phyloP scores from a whole-genome alignment of 2,113 vertebrate species.

The Megaceryle torquata region DNA sequence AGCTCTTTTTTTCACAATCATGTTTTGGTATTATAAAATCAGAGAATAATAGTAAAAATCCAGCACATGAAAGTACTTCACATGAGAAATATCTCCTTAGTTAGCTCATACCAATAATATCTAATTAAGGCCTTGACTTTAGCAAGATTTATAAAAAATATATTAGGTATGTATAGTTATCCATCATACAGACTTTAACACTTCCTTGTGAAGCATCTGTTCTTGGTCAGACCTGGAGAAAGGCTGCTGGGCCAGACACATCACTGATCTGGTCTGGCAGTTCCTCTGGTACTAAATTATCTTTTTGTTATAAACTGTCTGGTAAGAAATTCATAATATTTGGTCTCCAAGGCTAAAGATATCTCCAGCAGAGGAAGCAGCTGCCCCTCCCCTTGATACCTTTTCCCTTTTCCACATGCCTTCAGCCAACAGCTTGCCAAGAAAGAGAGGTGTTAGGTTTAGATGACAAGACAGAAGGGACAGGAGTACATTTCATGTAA shows the following conservation, averaged over 20 bases:
- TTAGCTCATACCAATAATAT: neutral
- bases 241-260: neutral
- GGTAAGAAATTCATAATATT: neutral
- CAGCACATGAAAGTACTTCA: neutral
- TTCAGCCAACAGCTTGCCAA: neutral
- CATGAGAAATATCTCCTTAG: neutral
- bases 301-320: neutral
- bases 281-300: neutral
- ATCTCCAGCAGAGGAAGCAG: neutral
- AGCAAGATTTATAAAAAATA: neutral
- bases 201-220: neutral
- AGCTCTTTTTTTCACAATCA: neutral
- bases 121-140: neutral
- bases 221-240: neutral
- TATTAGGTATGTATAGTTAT: neutral
- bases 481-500: neutral
- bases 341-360: slow-evolving; percentile 28
- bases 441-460: neutral
- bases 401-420: neutral
- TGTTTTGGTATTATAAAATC: neutral
- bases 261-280: neutral
- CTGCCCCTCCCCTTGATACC: neutral
- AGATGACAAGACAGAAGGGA: neutral
- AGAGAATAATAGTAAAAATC: neutral
- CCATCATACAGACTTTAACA: neutral